Evolutionary conservation across 2,113 vertebrate species (phyloP), one percentile per base, ranked within the genome.

Genomic region (Chloropsis hardwickii): DNA sequence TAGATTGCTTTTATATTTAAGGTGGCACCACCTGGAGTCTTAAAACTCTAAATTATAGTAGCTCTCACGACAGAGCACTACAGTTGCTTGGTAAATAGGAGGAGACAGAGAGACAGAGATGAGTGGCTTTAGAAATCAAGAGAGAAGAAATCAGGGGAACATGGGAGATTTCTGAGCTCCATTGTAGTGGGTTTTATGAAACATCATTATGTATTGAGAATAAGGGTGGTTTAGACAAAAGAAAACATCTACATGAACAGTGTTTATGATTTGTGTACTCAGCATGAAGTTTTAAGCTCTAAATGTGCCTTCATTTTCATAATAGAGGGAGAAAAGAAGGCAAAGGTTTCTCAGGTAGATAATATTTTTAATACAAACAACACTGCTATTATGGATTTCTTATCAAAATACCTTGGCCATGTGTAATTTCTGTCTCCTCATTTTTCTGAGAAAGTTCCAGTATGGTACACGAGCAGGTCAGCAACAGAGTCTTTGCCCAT

Each of bases 1-100:
- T 97, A 97, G 92, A 96, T 97, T 90, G 90, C 84, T 69, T 94
- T 98, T 97, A 87, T 96, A 94, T 62, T 95, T 89, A 96, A 97
- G 91, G 91, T 95, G 93, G 85, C 90, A 92, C 33, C 72, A 92
- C 86, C 80, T 71, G 74, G 47, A 65, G 88, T 69, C 62, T 88
- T 89, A 81, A 57, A 67, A 44, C 37, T 28, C 58, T 19, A 37
- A 88, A 67, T 88, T 86, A 39, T 7, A 80, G 27, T 20, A 70
- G 40, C 16, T 74, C n/a, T 56, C 64, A 60, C 51, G 66, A 73
- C 33, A 67, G 66, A 70, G 35, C 40, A 57, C 65, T 77, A 35
- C 9, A 58, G 44, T 48, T 48, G 13, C 64, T 79, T 88, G 33
- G 58, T 58, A 37, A 84, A 76, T 14, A 60, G 48, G 71, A 81